These are phyloP conservation scores for Falco columbarius DNA, from an alignment of 2,797 vertebrate species.

Conservation along the genomic window DNA sequence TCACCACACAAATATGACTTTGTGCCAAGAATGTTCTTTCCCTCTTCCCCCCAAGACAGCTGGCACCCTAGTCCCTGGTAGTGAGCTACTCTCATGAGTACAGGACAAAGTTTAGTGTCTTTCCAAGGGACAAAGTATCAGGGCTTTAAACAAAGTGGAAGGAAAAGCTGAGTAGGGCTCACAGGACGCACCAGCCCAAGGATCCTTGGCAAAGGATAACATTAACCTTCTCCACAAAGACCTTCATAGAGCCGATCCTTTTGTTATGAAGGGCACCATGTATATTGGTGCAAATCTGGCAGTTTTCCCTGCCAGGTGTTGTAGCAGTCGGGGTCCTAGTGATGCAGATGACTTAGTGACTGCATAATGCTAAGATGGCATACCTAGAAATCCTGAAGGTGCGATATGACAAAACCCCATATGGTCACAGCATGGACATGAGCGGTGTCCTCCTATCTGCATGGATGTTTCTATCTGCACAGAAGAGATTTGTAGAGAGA, in stretches of 20 bases:
- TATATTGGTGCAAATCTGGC: not conserved
- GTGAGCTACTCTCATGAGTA: not conserved
- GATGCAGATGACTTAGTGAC: not conserved
- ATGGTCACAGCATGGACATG: rapidly evolving
- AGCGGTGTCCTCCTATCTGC: not conserved
- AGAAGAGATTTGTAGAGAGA: not conserved
- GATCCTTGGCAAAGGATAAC: not conserved
- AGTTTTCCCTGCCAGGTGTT: not conserved
- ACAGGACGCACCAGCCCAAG: not conserved
- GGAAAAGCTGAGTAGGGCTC: not conserved
- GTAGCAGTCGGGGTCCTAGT: not conserved
- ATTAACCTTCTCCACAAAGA: not conserved
- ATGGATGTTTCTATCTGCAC: not conserved
- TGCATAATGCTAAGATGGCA: not conserved
- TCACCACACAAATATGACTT: not conserved
- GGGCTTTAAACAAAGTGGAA: not conserved
- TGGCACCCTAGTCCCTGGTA: not conserved
- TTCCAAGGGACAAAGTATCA: not conserved
- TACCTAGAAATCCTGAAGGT: not conserved
- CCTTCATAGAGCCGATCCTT: not conserved
- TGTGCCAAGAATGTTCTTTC: not conserved
- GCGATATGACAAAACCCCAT: not conserved
- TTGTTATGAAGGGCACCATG: not conserved
- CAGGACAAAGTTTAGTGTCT: not conserved
- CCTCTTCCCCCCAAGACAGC: not conserved